Evolutionary conservation across 30 jellyfish, hydroid and myxozoan species (phyloP).

Genomic region (Clytia hemisphaerica): DNA sequence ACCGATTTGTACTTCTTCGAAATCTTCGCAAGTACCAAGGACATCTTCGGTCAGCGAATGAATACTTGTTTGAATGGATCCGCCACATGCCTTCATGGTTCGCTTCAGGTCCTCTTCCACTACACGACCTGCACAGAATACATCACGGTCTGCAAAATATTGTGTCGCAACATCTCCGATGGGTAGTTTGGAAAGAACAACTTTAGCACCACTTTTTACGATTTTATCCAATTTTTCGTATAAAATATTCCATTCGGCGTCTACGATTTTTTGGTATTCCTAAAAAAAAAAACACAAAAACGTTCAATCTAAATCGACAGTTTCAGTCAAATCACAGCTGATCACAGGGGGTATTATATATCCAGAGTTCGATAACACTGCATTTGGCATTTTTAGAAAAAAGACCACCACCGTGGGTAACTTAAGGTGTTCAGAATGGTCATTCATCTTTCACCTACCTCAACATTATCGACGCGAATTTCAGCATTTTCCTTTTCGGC

Average conservation of each 20-base stretch:
- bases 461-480: conserved; percentile 91
- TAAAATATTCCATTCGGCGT: conserved; percentile 96
- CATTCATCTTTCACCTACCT: no score
- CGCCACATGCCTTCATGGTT: conserved; percentile 99
- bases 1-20: conserved; percentile 97
- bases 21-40: conserved; percentile 89
- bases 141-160: conserved; percentile 96
- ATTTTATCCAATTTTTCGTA: conserved; percentile 91
- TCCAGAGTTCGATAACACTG: no score
- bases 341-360: no score
- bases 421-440: no score
- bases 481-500: conserved; percentile 99
- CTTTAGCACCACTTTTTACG: conserved; percentile 98
- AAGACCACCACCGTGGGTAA: no score
- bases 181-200: conserved; percentile 91
- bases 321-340: no score
- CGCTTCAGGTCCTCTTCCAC: conserved; percentile 85
- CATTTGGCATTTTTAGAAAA: no score
- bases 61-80: conserved; percentile 87
- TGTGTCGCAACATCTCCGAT: conserved; percentile 99
- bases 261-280: conserved; percentile 98
- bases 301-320: no score
- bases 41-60: conserved; percentile 56
- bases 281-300: conserved; percentile 10
- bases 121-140: conserved; percentile 98